These are phyloP conservation scores for Papilio aristodemus DNA, from an alignment of 1,140 invertebrate species.

Conservation along the genomic window DNA sequence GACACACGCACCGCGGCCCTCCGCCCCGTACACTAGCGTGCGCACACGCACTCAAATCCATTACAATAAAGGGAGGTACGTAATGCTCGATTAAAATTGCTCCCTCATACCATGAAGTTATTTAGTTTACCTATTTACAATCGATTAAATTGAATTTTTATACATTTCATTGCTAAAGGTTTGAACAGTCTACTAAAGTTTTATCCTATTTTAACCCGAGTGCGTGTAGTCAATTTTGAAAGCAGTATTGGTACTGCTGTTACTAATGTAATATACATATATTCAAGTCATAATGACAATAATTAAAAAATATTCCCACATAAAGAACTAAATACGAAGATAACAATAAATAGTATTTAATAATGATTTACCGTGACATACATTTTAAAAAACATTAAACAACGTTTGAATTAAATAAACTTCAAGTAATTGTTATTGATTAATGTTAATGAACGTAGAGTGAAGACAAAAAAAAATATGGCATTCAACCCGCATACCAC, in stretches of 20 bases:
- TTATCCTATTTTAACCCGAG: no score
- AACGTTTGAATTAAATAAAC: slow-evolving; percentile 33
- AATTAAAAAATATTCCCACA: neutral
- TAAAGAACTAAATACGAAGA: neutral
- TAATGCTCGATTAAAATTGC: slow-evolving; percentile 29
- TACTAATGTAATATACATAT: no score
- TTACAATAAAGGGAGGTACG: slow-evolving; percentile 51
- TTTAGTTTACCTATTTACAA: slow-evolving; percentile 18
- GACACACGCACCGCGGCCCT: slow-evolving; percentile 61
- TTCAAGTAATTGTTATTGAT: slow-evolving; percentile 41
- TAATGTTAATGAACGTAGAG: slow-evolving; percentile 47
- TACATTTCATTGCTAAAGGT: neutral
- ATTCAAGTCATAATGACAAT: no score
- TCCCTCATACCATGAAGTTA: neutral
- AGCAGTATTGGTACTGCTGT: no score
- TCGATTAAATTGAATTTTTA: neutral
- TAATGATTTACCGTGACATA: slow-evolving; percentile 7
- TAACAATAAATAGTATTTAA: neutral
- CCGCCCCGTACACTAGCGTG: slow-evolving; percentile 42
- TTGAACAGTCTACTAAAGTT: no score
- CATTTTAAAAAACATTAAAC: neutral
- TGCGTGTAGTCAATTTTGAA: no score
- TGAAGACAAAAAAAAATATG: slow-evolving; percentile 42
- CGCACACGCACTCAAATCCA: slow-evolving; percentile 54
- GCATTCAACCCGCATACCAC: slow-evolving; percentile 51